Base-by-base conservation (phyloP, 2,113 vertebrate genomes). In the Tupaia tana region DNA sequence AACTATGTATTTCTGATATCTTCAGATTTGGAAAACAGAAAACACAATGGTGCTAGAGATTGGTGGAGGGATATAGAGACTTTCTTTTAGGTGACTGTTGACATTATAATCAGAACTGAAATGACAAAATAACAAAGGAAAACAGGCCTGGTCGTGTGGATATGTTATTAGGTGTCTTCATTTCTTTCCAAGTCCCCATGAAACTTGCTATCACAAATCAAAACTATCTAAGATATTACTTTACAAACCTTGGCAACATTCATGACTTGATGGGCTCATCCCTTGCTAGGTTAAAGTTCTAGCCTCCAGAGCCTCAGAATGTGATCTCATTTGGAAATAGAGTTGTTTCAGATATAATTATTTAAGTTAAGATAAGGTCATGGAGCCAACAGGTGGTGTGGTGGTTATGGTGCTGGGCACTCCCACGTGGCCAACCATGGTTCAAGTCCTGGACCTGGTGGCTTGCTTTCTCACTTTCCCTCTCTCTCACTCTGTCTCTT, bases 271-370 rank as follows among this genome's bases (percentile, higher is more conserved):
- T 66, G 19, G 29, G 27, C 34, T 93, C 14, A 19, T 88, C 14
- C n/a, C 10, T 25, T 74, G 1, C 81, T 93, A 75, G 58, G 34
- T 24, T 18, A 31, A 59, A 58, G 20, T 56, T 24, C 66, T 85
- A 89, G 67, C 3, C 27, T 29, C 1, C 25, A 56, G 16, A 29
- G n/a, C 9, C 27, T 64, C 24, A 34, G 56, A 88, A 92, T 34
- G 12, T 89, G 69, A 88, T 16, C 31, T 86, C 43, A 74, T 90
- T 93, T 91, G 56, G 84, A 95, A 97, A 87, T 10, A 73, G 58
- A 1, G 5, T 61, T 15, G 6, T 73, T 89, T 22, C 19, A 64
- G 29, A n/a, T 64, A 6, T 82, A 69, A 93, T 73, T 31, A 73
- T 18, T 82, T 59, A 86, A 93, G 59, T 86, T 70, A 94, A 91